These are phyloP conservation scores for Cantharis rustica DNA, from an alignment of 2,888 invertebrate genomes.

Conservation along the genomic window DNA sequence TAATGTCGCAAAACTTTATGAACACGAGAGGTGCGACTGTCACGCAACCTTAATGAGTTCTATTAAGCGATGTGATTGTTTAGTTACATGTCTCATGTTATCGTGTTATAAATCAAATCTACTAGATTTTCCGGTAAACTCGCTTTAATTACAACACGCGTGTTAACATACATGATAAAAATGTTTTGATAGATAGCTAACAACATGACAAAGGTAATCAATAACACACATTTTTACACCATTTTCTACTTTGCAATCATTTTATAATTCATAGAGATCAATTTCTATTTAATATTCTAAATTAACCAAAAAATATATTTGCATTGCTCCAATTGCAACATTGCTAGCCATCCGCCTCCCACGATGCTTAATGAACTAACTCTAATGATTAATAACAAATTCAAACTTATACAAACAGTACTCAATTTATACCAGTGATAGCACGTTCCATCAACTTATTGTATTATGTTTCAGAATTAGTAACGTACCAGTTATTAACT, in stretches of 20 bases:
- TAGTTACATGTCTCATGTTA: slow-evolving; percentile 23
- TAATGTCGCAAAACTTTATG: slow-evolving; percentile 33
- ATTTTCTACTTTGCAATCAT: background rate
- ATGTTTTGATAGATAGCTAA: background rate
- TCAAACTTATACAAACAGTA: background rate
- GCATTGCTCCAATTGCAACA: background rate
- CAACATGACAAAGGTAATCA: background rate
- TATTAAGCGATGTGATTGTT: slow-evolving; percentile 32
- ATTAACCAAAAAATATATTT: background rate
- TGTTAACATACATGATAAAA: slow-evolving; percentile 2
- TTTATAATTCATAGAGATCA: background rate
- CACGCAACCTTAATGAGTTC: slow-evolving; percentile 31
- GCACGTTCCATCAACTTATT: background rate
- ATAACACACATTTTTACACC: background rate
- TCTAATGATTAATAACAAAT: background rate
- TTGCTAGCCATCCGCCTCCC: background rate
- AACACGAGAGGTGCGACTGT: slow-evolving; percentile 27
- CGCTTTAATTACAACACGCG: slow-evolving; percentile 6
- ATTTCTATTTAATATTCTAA: background rate
- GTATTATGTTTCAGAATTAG: background rate
- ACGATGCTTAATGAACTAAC: background rate
- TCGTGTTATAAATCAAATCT: slow-evolving; percentile 13
- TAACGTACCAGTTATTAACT: background rate
- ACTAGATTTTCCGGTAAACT: slow-evolving; percentile 12
- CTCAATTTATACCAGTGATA: background rate